These are phyloP conservation scores for Lasius fuliginosus DNA, from an alignment of 2,888 invertebrate genomes.

Conservation along the genomic window DNA sequence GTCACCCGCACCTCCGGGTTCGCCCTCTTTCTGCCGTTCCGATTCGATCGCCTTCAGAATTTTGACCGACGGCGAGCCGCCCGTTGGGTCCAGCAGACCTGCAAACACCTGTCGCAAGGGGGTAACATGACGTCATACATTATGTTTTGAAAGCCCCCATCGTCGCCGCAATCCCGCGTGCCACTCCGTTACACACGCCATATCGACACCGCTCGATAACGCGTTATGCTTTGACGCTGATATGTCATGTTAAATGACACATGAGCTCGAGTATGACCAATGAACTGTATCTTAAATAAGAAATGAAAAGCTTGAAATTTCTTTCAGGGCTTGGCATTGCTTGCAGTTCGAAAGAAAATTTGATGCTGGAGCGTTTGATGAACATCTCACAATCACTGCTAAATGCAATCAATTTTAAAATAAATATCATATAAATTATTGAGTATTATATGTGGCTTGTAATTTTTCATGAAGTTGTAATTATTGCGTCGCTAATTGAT, in stretches of 20 bases:
- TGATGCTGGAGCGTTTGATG: no score
- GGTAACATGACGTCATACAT: constrained; percentile 14
- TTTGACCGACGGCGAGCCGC: constrained; percentile 88
- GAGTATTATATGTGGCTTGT: no score
- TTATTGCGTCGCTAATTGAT: no score
- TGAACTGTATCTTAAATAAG: constrained; percentile 11
- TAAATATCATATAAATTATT: not conserved
- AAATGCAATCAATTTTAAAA: not conserved
- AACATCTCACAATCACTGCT: not conserved
- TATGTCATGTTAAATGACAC: constrained; percentile 50
- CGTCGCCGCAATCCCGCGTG: constrained; percentile 16
- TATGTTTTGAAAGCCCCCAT: constrained; percentile 30
- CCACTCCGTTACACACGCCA: constrained; percentile 32
- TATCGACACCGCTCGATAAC: constrained; percentile 43
- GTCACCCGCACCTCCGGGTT: constrained; percentile 85
- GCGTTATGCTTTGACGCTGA: constrained; percentile 41
- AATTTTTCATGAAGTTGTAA: no score
- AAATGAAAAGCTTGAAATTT: not conserved
- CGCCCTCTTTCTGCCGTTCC: constrained; percentile 83
- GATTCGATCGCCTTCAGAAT: constrained; percentile 89
- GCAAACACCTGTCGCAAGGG: constrained; percentile 89
- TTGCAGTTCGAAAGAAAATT: not conserved
- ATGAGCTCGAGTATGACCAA: constrained; percentile 5
- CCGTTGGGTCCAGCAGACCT: constrained; percentile 89
- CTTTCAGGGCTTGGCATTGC: not conserved